These are phyloP conservation scores for Ganaspis sp. DNA, from an alignment of 1,140 invertebrate genomes.

Conservation along the genomic window DNA sequence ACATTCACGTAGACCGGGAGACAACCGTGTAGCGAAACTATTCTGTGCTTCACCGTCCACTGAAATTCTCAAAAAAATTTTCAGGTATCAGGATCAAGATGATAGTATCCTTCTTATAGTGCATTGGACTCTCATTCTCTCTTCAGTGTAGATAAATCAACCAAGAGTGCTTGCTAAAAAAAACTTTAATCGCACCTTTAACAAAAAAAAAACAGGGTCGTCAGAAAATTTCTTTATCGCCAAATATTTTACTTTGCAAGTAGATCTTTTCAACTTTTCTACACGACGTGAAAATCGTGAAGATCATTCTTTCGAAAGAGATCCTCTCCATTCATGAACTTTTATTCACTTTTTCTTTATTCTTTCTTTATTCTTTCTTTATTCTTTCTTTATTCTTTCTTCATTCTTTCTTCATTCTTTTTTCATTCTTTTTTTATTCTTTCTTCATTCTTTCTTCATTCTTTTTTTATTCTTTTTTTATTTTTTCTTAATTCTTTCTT, in stretches of 20 bases:
- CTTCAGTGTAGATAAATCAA: slow-evolving; percentile 23
- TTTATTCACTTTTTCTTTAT: too few species aligned
- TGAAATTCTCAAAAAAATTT: slow-evolving; percentile 54
- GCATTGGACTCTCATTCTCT: neutral
- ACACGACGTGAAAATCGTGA: neutral
- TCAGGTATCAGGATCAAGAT: slow-evolving; percentile 23
- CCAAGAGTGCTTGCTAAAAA: slow-evolving; percentile 11
- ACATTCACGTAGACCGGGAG: slow-evolving; percentile 91
- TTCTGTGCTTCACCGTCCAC: slow-evolving; percentile 72
- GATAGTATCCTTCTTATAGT: neutral
- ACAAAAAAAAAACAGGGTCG: slow-evolving; percentile 19
- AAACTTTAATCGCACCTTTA: slow-evolving; percentile 3
- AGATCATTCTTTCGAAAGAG: neutral
- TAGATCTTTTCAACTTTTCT: neutral
- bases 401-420: too few species aligned
- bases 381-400: too few species aligned
- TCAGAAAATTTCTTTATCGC: slow-evolving; percentile 15
- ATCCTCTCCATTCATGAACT: neutral
- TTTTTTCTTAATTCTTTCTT: too few species aligned
- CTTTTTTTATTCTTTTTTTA: too few species aligned
- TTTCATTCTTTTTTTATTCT: too few species aligned
- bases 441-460: too few species aligned
- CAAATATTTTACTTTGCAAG: neutral
- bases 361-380: too few species aligned
- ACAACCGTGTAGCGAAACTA: slow-evolving; percentile 83